Base-by-base conservation (phyloP, 1,140 invertebrate species). In the Papilio polyxenes region DNA sequence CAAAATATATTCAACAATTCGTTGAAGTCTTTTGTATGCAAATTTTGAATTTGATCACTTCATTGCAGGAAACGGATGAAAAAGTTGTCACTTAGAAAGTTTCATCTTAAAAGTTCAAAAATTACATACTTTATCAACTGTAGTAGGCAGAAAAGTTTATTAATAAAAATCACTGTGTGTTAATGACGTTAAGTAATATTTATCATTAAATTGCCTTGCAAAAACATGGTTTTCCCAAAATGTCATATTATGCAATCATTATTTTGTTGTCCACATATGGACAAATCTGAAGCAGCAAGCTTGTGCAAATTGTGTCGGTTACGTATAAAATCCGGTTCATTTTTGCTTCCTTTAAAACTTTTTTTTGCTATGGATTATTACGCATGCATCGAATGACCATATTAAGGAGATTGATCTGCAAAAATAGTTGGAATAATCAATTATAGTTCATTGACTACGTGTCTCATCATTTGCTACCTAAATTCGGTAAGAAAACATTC, bases 251-350 rank as follows among this genome's bases (percentile, higher is more conserved):
- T 37, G 65, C 13, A 72, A 72, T 1, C 31, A 72, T 72, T 40
- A 72, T 72, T 72, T 72, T 72, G 65, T 72, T 72, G 65, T 72
- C 31, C 65, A 40, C 31, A 65, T 65, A 20, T 31, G 17, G 17
- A 59, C n/a, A n/a, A 62, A 65, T 65, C 62, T 65, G 62, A 65
- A 23, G 10, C 62, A 31, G 62, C 9, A 65, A 37, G 10, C 62
- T 65, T 31, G 65, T 37, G 65, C 23, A 72, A 72, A 37, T 72
- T 72, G 40, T 37, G 31, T 72, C 65, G 65, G 65, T 72, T 72
- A 72, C 65, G 65, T 72, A 13, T 72, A 37, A 62, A 37, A 72
- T 72, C 65, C 31, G 65, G 65, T 72, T 72, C 65, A 72, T 72
- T 72, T 37, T 37, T 31, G 23, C 37, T 40, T 72, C 65, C 11